Percentiles rank a stretch among this genome's conserved stretches.
Conservation (phyloP, 1,140 invertebrate species). For the Bradynema listronoti region DNA sequence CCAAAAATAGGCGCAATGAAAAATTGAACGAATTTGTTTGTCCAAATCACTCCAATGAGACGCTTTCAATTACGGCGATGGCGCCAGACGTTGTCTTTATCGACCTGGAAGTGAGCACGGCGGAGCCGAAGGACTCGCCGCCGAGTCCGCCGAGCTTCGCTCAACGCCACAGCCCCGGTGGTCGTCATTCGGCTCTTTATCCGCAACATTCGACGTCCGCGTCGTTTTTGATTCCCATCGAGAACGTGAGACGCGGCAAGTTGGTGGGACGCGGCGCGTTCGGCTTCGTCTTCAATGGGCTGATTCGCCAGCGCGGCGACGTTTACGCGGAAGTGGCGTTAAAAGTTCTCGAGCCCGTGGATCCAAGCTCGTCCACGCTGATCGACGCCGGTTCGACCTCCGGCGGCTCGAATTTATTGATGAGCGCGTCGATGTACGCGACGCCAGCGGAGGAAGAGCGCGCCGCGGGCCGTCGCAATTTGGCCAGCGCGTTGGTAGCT, state of each 20-base stretch:
- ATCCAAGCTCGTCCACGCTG: conserved; percentile 61
- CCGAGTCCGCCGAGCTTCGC: no score
- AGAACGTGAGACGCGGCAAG: conserved; percentile 71
- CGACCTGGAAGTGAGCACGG: no score
- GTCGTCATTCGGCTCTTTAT: no score
- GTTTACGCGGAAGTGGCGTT: conserved; percentile 71
- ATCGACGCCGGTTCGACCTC: no score
- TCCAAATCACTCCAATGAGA: conserved; percentile 66
- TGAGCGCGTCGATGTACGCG: no score
- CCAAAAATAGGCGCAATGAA: no score
- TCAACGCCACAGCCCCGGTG: no score
- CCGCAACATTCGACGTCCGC: no score
- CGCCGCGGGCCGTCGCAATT: no score
- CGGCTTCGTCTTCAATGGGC: conserved; percentile 77
- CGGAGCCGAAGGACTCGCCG: no score
- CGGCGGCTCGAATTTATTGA: conserved; percentile 1
- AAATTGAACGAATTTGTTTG: conserved; percentile 66
- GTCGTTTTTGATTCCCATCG: conserved; percentile 65
- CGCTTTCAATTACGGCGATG: conserved; percentile 68
- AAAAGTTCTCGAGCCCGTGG: conserved; percentile 84
- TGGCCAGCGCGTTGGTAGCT: conserved; percentile 65
- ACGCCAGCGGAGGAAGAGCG: no score
- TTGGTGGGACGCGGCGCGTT: conserved; percentile 89
- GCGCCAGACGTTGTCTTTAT: conserved; percentile 79
- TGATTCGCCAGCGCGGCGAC: conserved; percentile 61